Conservation (phyloP, 2,113 vertebrate species). For the Myanophis thanlyinensis region DNA sequence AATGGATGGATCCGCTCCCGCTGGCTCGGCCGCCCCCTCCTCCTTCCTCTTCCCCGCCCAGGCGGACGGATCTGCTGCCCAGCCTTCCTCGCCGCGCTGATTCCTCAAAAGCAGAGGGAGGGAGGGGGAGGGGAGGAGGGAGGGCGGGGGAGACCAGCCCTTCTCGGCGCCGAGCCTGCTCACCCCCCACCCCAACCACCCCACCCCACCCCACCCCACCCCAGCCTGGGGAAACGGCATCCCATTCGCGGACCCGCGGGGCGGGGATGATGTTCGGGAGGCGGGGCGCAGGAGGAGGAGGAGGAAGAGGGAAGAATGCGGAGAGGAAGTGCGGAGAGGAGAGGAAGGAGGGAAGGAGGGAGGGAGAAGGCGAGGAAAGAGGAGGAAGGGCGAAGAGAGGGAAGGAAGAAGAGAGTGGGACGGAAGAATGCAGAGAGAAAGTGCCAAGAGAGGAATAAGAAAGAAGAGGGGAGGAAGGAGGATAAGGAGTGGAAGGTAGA, state of each 20-base stretch:
- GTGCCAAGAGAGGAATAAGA: not conserved
- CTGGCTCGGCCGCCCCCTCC: not conserved
- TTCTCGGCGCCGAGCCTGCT: not conserved
- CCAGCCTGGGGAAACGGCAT: conserved; percentile 25
- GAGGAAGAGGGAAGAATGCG: conserved; percentile 4
- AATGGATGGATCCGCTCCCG: not conserved
- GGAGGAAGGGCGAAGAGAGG: not conserved
- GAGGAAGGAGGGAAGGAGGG: not conserved
- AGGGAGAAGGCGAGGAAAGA: not conserved
- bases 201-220: conserved; percentile 5
- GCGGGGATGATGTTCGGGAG: not conserved
- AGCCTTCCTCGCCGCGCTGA: not conserved
- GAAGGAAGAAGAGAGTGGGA: not conserved
- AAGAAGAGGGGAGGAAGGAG: not conserved
- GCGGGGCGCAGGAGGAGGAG: not conserved
- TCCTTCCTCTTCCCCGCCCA: not conserved
- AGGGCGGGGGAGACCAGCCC: not conserved
- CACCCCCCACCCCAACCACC: not conserved
- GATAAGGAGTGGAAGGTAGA: too few species aligned
- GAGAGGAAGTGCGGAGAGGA: not conserved
- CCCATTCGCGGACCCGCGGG: conserved; percentile 43
- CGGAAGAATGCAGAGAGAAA: not conserved
- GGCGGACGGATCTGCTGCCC: not conserved
- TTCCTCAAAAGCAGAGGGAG: conserved; percentile 36
- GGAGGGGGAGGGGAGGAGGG: not conserved